These are phyloP conservation scores for Chrysochloris asiatica DNA, from an alignment of 2,113 vertebrate species.

Conservation along the genomic window DNA sequence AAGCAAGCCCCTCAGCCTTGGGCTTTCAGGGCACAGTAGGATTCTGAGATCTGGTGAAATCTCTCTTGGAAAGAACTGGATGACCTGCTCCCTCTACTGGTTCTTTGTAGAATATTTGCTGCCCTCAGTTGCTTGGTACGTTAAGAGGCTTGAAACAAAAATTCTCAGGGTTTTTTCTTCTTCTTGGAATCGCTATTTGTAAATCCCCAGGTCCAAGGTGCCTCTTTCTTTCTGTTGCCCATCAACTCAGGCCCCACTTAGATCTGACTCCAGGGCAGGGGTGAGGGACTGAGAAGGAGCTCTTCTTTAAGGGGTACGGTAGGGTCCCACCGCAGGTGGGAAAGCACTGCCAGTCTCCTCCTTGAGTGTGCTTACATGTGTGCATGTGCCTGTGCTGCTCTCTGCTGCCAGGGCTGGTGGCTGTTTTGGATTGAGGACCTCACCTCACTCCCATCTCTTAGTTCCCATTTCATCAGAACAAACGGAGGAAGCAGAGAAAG, in stretches of 20 bases:
- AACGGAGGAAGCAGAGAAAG: slow-evolving; percentile 89
- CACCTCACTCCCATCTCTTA: slow-evolving; percentile 76
- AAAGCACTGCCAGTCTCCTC: not conserved
- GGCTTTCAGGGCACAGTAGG: not conserved
- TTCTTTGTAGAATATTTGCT: not conserved
- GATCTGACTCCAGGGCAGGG: not conserved
- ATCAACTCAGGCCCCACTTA: not conserved
- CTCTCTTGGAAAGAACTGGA: not conserved
- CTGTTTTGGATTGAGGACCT: not conserved
- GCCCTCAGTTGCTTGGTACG: not conserved
- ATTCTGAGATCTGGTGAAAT: no score
- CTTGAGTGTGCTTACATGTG: not conserved
- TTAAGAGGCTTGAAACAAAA: not conserved
- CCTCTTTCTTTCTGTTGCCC: not conserved
- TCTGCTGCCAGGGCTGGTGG: accelerated
- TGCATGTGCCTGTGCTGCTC: not conserved
- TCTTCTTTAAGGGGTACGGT: not conserved
- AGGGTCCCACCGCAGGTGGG: not conserved
- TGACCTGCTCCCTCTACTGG: not conserved
- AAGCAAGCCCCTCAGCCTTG: not conserved
- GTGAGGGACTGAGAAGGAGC: not conserved
- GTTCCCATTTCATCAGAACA: slow-evolving; percentile 92
- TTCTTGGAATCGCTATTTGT: not conserved
- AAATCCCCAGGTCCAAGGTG: not conserved
- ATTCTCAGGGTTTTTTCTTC: not conserved